These are phyloP conservation scores for Pterocles burchelli DNA, from an alignment of 2,113 vertebrate species.

Conservation along the genomic window DNA sequence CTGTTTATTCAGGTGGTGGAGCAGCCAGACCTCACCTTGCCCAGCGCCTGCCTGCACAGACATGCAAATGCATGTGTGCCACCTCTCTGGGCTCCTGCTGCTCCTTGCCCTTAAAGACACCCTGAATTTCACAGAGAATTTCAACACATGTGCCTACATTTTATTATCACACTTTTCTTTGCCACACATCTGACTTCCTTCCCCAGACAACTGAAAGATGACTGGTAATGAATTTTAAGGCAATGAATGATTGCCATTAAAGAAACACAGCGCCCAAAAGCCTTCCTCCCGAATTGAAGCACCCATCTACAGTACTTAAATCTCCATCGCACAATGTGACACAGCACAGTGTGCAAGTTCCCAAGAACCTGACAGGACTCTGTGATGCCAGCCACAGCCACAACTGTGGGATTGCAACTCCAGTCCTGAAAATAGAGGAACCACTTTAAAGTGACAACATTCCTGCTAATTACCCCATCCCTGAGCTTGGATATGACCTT, in stretches of 20 bases:
- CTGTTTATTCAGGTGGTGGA: not conserved
- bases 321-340: accelerated
- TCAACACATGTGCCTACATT: not conserved
- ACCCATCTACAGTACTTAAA: not conserved
- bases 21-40: not conserved
- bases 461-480: not conserved
- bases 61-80: accelerated
- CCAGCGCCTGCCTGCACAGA: not conserved
- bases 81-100: not conserved
- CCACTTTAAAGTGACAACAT: not conserved
- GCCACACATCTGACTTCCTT: not conserved
- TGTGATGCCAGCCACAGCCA: accelerated
- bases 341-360: not conserved
- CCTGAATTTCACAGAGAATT: not conserved
- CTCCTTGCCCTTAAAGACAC: not conserved
- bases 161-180: not conserved
- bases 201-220: accelerated
- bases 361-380: not conserved
- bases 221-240: not conserved
- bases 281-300: not conserved
- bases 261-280: not conserved
- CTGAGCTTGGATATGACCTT: not conserved
- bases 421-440: not conserved
- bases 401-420: not conserved
- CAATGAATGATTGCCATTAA: accelerated